A percentile compares a stretch with the other conserved stretches of the same genome.
Conservation (phyloP, 2,888 invertebrate genomes). For the Timema cristinae region DNA sequence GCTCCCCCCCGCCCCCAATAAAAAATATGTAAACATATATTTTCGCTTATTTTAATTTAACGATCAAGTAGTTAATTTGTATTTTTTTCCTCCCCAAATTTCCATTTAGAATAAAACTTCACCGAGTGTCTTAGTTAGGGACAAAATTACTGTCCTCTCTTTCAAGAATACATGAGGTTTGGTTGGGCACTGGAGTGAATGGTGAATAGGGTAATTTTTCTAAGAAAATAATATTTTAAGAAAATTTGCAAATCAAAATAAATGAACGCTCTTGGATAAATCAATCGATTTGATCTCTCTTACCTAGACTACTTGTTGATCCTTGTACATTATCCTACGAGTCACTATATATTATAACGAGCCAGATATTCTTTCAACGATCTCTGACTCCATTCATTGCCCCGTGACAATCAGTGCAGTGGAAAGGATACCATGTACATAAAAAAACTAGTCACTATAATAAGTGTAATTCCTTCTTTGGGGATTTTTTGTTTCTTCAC, state of each 20-base stretch:
- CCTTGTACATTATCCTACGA: constrained; percentile 19
- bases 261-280: neutral
- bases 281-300: constrained; percentile 21
- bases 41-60: too few species aligned
- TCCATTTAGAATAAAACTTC: constrained; percentile 9
- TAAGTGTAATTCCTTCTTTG: constrained; percentile 21
- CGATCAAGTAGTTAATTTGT: too few species aligned
- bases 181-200: neutral
- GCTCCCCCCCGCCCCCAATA: too few species aligned
- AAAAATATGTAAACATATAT: too few species aligned
- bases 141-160: constrained; percentile 12
- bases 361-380: neutral
- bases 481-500: too few species aligned
- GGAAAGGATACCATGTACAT: constrained; percentile 29
- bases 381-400: constrained; percentile 34
- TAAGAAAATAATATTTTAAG: constrained; percentile 15
- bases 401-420: constrained; percentile 39
- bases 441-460: constrained; percentile 24
- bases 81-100: too few species aligned
- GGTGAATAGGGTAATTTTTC: constrained; percentile 10
- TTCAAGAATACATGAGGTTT: constrained; percentile 13
- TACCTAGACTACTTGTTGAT: constrained; percentile 20
- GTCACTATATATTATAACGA: neutral
- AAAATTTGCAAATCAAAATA: neutral
- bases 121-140: constrained; percentile 17